These are phyloP conservation scores for Theocolax elegans DNA, from an alignment of 1,140 invertebrate genomes.

Conservation along the genomic window DNA sequence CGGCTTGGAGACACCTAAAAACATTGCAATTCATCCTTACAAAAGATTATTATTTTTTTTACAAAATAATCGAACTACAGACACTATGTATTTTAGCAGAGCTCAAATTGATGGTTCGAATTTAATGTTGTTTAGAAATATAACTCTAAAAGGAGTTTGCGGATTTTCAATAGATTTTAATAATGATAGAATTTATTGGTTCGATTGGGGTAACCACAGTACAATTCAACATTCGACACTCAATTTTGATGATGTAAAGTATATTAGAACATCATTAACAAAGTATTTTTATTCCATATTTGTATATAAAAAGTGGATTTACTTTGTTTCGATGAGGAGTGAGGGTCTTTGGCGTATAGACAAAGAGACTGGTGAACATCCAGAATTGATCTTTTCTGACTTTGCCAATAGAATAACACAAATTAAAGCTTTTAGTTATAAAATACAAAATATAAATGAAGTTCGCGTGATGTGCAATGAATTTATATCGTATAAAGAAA, in stretches of 20 bases:
- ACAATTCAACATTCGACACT: conserved; percentile 5
- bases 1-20: conserved; percentile 11
- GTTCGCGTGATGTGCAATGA: too few relatives aligned
- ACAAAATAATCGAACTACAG: background rate
- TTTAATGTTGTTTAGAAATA: conserved; percentile 1
- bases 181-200: conserved; percentile 28
- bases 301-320: conserved; percentile 24
- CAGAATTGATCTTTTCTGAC: conserved; percentile 4
- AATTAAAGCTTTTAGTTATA: conserved; percentile 9
- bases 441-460: background rate
- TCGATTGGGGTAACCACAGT: conserved; percentile 7
- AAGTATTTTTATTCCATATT: background rate
- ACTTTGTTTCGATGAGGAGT: background rate
- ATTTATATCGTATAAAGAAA: too few relatives aligned
- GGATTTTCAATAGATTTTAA: conserved; percentile 12
- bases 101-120: conserved; percentile 2
- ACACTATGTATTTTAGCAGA: background rate
- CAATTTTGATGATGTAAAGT: background rate
- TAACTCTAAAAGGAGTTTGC: background rate
- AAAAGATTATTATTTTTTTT: conserved; percentile 22
- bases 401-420: conserved; percentile 26
- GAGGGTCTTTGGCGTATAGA: conserved; percentile 22
- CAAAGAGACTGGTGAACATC: background rate
- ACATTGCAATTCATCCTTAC: background rate
- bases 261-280: background rate